Evolutionary conservation across 2,888 invertebrate genomes (phyloP), one percentile per base, ranked within the genome.

Genomic region (Tortricodes alternella): DNA sequence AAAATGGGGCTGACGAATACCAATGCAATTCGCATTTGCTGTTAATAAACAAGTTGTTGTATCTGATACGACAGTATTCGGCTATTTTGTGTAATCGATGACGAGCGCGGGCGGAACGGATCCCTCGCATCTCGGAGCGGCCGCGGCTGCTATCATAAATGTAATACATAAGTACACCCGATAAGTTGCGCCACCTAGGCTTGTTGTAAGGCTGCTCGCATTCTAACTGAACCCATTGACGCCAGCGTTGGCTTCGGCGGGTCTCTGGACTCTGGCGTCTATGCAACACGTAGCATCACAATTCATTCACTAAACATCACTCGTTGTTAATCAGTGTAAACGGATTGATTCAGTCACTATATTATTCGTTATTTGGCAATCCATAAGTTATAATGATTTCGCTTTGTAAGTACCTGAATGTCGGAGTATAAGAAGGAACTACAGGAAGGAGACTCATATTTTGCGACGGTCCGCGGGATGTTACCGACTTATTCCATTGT

Each of bases 11-110:
- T 75, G 76, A 80, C 74, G 72, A 74, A 73, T 77, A 80, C 72
- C 81, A 82, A 81, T 83, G 85, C 83, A 78, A 79, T 67, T 74
- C 71, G 79, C 80, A 82, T 82, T 84, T 76, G 77, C 74, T 80
- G 76, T 81, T 79, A 68, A 78, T 74, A 68, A 72, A 71, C 73
- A 68, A 70, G 63, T 69, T 73, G 71, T 76, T 76, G 53, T 76
- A 76, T 76, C 74, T 72, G 76, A 80, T 79, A 82, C 76, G 71
- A 83, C 78, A 74, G 55, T 72, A 65, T 78, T 79, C 73, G 75
- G 75, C 74, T 83, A 83, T 83, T 76, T 83, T 80, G 74, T 80
- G 77, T 83, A 78, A 76, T 71, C 75, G 67, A 73, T 76, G 65
- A 68, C 65, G 64, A 66, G 67, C 68, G 65, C 62, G 68, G 62